phyloP scores from a whole-genome alignment of 2,888 invertebrate species.

The Disparrhopalites patrizii region DNA sequence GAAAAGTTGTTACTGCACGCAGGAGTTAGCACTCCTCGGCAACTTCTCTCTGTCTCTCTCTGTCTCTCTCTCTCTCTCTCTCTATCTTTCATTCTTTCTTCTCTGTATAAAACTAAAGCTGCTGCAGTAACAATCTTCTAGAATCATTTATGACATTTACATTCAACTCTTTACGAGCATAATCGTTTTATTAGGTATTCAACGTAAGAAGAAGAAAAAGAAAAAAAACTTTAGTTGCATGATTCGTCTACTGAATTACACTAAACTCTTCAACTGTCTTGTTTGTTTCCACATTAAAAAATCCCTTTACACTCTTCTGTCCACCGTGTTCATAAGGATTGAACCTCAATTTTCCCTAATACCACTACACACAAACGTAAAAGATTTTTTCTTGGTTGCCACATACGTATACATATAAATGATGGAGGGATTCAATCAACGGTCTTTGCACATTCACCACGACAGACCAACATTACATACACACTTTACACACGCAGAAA shows the following conservation, averaged over 20 bases:
- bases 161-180: slow-evolving; percentile 1
- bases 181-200: slow-evolving; percentile 7
- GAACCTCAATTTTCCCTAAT: background rate
- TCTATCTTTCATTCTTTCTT: background rate
- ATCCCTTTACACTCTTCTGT: background rate
- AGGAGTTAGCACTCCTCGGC: background rate
- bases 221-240: slow-evolving; percentile 3
- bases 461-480: too few species aligned
- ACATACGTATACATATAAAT: too few species aligned
- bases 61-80: background rate
- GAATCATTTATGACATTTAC: slow-evolving; percentile 18
- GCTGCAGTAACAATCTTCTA: background rate
- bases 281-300: too few species aligned
- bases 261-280: background rate
- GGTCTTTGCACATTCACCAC: too few species aligned
- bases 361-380: background rate
- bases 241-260: background rate
- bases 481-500: too few species aligned
- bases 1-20: too few species aligned
- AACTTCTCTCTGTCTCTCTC: background rate
- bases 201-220: background rate
- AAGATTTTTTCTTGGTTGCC: too few species aligned
- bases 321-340: background rate
- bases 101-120: slow-evolving; percentile 5
- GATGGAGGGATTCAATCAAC: too few species aligned